phyloP scores from a whole-genome alignment of 2,113 vertebrate genomes.

The Melanotaenia duboulayi region DNA sequence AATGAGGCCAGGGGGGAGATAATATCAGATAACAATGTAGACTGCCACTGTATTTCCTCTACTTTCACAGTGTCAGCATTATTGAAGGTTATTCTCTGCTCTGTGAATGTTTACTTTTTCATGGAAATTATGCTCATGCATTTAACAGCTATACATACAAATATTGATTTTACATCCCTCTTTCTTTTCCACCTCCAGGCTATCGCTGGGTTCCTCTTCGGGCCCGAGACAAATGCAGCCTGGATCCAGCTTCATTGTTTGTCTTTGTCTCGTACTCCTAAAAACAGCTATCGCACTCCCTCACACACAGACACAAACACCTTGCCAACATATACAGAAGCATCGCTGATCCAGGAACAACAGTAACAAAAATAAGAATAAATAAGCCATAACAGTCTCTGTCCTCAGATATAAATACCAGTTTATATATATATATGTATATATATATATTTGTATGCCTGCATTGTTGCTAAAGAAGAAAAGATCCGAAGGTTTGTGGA shows the following conservation, averaged over 20 bases:
- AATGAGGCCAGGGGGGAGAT: conserved; percentile 27
- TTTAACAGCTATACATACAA: conserved; percentile 16
- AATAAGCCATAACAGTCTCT: conserved; percentile 50
- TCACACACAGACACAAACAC: background rate
- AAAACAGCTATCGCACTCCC: conserved; percentile 46
- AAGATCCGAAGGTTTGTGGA: conserved; percentile 29
- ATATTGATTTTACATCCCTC: conserved; percentile 11
- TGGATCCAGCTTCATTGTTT: conserved; percentile 87
- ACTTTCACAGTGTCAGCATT: conserved; percentile 59
- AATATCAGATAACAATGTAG: conserved; percentile 56
- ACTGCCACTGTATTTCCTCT: conserved; percentile 48
- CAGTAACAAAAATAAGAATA: conserved; percentile 39
- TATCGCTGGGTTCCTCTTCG: conserved; percentile 86
- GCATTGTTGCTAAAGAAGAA: conserved; percentile 38
- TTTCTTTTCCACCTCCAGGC: conserved; percentile 77
- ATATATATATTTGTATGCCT: conserved; percentile 44
- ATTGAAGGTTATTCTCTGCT: conserved; percentile 33
- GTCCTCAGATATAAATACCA: conserved; percentile 67
- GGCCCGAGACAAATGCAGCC: conserved; percentile 76
- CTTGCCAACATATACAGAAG: conserved; percentile 29
- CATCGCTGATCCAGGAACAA: conserved; percentile 37
- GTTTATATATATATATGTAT: conserved; percentile 70
- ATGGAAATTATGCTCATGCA: conserved; percentile 10
- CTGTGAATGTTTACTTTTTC: background rate
- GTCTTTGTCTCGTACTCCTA: conserved; percentile 78